phyloP scores from a whole-genome alignment of 53 echinoderm and acorn worm genomes.

The Actinopyga echinites region DNA sequence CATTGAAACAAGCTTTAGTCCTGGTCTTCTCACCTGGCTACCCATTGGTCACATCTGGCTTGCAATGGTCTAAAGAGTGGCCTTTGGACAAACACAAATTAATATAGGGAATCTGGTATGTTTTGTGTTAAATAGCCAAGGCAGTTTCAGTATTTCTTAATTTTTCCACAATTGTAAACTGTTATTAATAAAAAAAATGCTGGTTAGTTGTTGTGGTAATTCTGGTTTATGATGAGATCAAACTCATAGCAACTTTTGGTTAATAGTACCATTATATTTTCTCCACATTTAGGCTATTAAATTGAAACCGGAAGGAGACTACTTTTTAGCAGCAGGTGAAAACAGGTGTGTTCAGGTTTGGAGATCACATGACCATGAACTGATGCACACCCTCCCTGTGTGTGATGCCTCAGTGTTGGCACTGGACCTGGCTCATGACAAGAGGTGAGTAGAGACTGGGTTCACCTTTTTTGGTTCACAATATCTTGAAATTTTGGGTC shows the following conservation, averaged over 20 bases:
- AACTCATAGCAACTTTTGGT: background rate
- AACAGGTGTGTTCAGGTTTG: conserved; percentile 92
- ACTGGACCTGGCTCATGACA: conserved; percentile 91
- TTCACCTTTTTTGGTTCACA: too few species aligned
- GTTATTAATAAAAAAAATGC: too few species aligned
- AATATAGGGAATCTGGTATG: too few species aligned
- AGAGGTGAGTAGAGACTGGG: conserved; percentile 66
- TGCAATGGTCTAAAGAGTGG: too few species aligned
- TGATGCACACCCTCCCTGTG: conserved; percentile 95
- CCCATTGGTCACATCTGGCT: too few species aligned
- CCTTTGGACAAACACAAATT: too few species aligned
- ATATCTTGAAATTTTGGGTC: too few species aligned
- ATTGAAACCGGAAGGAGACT: conserved; percentile 95
- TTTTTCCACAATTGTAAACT: too few species aligned
- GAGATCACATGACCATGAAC: conserved; percentile 89
- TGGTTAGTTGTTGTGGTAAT: background rate
- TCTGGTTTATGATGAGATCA: background rate
- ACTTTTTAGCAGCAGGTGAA: conserved; percentile 93
- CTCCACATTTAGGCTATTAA: conserved; percentile 70
- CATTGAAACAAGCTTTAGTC: too few species aligned
- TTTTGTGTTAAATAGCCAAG: too few species aligned
- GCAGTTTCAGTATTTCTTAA: too few species aligned
- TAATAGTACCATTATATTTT: background rate
- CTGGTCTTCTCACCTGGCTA: too few species aligned
- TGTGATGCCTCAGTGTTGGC: conserved; percentile 96